Percentiles rank a stretch among this genome's conserved stretches.
phyloP scores from a whole-genome alignment of 2,888 invertebrate species.

The Stenchaetothrips biformis region DNA sequence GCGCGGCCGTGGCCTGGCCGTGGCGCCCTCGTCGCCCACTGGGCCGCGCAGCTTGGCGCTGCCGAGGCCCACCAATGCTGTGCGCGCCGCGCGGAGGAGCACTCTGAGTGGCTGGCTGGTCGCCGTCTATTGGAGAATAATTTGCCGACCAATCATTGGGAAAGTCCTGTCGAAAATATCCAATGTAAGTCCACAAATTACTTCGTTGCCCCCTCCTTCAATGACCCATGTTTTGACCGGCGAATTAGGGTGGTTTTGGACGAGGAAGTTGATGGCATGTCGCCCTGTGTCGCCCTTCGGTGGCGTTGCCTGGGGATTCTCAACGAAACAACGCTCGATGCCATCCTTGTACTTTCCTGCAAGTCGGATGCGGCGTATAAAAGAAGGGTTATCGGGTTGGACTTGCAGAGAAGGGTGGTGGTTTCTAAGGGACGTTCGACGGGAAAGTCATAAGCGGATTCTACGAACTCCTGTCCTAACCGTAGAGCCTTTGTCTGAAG shows the following conservation, averaged over 20 bases:
- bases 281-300: too few relatives aligned
- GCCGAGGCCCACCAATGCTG: conserved; percentile 3
- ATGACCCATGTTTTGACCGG: conserved; percentile 42
- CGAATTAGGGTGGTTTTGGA: conserved; percentile 39
- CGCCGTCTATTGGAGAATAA: conserved; percentile 39
- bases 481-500: too few relatives aligned
- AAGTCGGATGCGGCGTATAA: too few relatives aligned
- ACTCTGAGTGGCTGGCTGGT: conserved; percentile 29
- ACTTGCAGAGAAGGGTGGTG: too few relatives aligned
- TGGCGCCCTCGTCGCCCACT: conserved; percentile 17
- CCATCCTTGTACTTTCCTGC: too few relatives aligned
- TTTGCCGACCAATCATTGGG: conserved; percentile 80
- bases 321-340: too few relatives aligned
- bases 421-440: too few relatives aligned
- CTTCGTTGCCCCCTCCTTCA: conserved; percentile 42
- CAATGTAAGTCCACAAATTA: conserved; percentile 71
- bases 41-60: not conserved
- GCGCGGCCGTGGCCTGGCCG: not conserved
- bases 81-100: not conserved
- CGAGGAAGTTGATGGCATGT: too few relatives aligned
- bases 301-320: too few relatives aligned
- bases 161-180: conserved; percentile 68
- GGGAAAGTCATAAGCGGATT: too few relatives aligned
- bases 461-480: too few relatives aligned
- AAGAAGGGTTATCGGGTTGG: too few relatives aligned